Base-by-base conservation (phyloP, 2,113 vertebrate genomes). In the Gadus chalcogrammus region DNA sequence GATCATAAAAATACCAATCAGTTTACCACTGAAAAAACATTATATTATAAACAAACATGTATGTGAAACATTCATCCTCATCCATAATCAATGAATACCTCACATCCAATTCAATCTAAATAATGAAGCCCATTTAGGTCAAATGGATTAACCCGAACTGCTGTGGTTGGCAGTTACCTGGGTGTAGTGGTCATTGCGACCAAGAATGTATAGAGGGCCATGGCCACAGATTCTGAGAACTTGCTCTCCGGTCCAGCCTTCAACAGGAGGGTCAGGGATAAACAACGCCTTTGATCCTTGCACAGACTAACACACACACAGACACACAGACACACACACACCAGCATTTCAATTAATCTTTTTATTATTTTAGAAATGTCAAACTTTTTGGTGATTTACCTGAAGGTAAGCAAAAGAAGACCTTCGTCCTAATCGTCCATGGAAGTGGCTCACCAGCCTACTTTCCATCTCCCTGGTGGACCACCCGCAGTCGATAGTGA, bases 191-290 rank as follows among this genome's bases (percentile, higher is more conserved):
- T 83, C 78, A 12, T 78, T 79, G 35, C 85, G 73, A 71, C 76
- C 69, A 63, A 88, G 67, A 62, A 91, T 71, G 42, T 88, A 88
- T 17, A 91, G 61, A 64, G 79, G 71, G 13, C 87, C 71, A 0
- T 82, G 70, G 64, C 65, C 82, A 16, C 76, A 75, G 59, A 84
- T 79, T 69, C 66, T 65, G 60, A 90, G 73, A 0, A 88, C 82
- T 53, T 87, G 79, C 22, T 82, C 81, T n/a, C 81, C 87, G 1
- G 84, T 89, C 89, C 89, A 91, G 59, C 84, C 85, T 4, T 82
- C 77, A 31, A 68, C 68, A 60, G 88, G 85, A 0, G 73, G 16
- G 16, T 80, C 69, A 1, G 89, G 86, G 65, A 83, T 72, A 66
- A 88, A 89, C 61, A 86, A 70, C 0, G 63, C 80, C 28, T 66